A percentile compares a stretch with the other conserved stretches of the same genome.
Conservation (phyloP, 1,140 invertebrate genomes). For the Pseudomyrmex pallidus region DNA sequence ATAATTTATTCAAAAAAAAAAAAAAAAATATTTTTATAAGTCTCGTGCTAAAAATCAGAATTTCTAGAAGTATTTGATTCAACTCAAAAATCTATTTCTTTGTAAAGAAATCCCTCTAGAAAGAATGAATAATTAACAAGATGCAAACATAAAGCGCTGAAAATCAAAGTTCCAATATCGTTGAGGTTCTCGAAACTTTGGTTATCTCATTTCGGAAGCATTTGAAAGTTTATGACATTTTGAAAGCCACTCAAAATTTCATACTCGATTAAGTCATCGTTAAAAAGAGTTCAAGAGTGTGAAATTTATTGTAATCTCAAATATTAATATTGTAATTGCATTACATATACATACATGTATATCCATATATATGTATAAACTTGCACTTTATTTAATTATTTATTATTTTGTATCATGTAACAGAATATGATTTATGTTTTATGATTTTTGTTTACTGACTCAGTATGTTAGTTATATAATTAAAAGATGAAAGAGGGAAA, state of each 20-base stretch:
- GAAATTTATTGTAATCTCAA: neutral
- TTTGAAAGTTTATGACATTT: neutral
- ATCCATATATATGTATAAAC: no score
- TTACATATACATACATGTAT: no score
- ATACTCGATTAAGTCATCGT: neutral
- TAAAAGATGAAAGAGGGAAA: no score
- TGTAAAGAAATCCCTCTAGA: no score
- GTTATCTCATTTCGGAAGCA: neutral
- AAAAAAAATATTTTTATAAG: constrained; percentile 1
- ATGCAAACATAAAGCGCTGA: neutral
- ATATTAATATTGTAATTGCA: no score
- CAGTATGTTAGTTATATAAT: no score
- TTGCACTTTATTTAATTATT: no score
- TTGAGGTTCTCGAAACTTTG: neutral
- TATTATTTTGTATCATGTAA: no score
- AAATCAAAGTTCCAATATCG: neutral
- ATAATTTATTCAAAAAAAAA: constrained; percentile 33
- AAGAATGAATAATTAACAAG: constrained; percentile 38
- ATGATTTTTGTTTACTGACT: no score
- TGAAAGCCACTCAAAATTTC: neutral
- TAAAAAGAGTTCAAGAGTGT: constrained; percentile 1
- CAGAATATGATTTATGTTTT: no score
- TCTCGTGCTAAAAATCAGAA: neutral
- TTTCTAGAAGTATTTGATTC: neutral
- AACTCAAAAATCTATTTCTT: constrained; percentile 8